These are phyloP conservation scores for Nymphalis io DNA, from an alignment of 1,140 invertebrate species.

Conservation along the genomic window DNA sequence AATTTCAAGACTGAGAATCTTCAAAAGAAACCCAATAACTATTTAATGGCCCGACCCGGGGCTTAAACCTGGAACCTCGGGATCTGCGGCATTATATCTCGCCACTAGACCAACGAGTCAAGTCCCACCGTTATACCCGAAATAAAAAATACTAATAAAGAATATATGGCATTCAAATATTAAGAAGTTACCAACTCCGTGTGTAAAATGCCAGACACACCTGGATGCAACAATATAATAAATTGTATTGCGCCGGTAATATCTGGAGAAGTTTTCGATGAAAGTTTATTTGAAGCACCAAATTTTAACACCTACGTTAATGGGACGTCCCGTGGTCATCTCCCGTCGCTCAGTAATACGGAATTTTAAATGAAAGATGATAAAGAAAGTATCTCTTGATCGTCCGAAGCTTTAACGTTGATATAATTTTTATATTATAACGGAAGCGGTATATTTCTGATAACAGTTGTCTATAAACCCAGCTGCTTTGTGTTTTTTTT, in stretches of 20 bases:
- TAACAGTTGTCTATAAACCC: not conserved
- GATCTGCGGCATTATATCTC: too few relatives aligned
- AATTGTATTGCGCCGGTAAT: conserved; percentile 10
- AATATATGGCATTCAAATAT: too few relatives aligned
- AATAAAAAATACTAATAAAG: too few relatives aligned
- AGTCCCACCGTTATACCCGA: too few relatives aligned
- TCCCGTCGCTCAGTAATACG: conserved; percentile 29
- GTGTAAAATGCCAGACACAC: too few relatives aligned
- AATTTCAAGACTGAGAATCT: too few relatives aligned
- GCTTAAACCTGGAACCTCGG: too few relatives aligned
- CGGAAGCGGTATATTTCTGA: not conserved
- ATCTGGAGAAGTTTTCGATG: conserved; percentile 1
- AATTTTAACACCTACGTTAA: conserved; percentile 43
- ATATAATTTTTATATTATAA: not conserved
- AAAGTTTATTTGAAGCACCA: conserved; percentile 16
- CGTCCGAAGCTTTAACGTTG: not conserved
- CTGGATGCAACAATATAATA: not conserved
- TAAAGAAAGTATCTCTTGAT: not conserved
- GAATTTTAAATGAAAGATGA: conserved; percentile 17
- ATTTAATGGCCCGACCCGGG: too few relatives aligned
- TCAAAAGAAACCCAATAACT: too few relatives aligned
- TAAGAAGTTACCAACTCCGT: too few relatives aligned
- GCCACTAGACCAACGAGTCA: too few relatives aligned
- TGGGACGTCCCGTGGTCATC: conserved; percentile 39
- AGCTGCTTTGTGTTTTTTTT: too few relatives aligned